These are phyloP conservation scores for Pseudocheirus occidentalis DNA, from an alignment of 2,797 vertebrate genomes.

Conservation along the genomic window DNA sequence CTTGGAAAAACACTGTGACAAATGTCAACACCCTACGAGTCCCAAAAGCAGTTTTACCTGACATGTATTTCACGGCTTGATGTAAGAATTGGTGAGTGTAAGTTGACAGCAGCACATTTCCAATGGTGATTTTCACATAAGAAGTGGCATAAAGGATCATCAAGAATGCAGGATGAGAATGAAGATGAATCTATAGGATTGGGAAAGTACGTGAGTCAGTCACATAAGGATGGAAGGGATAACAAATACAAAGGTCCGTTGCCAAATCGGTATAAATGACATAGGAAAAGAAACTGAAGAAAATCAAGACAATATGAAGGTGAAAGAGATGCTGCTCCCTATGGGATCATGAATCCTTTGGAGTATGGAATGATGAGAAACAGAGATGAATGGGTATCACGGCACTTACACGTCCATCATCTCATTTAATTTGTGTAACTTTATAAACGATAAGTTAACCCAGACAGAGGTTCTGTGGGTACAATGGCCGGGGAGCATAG, in stretches of 20 bases:
- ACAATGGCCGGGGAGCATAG: background rate
- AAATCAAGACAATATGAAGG: background rate
- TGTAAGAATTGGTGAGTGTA: background rate
- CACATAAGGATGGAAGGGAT: background rate
- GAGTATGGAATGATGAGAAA: background rate
- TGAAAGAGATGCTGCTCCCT: background rate
- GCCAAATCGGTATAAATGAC: background rate
- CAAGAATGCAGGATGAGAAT: background rate
- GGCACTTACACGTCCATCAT: background rate
- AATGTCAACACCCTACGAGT: background rate
- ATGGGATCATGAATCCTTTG: background rate
- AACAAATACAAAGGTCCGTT: background rate
- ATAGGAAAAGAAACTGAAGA: background rate
- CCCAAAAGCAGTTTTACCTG: background rate
- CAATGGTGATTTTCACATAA: background rate
- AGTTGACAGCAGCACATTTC: background rate
- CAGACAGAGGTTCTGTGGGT: background rate
- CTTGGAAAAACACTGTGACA: background rate
- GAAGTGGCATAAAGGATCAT: background rate
- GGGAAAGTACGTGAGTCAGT: background rate
- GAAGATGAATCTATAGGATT: background rate
- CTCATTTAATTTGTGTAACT: background rate
- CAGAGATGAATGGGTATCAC: background rate
- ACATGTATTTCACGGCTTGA: background rate
- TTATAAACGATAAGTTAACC: background rate